phyloP scores from a whole-genome alignment of 2,797 vertebrate genomes.

The Borostomias antarcticus region DNA sequence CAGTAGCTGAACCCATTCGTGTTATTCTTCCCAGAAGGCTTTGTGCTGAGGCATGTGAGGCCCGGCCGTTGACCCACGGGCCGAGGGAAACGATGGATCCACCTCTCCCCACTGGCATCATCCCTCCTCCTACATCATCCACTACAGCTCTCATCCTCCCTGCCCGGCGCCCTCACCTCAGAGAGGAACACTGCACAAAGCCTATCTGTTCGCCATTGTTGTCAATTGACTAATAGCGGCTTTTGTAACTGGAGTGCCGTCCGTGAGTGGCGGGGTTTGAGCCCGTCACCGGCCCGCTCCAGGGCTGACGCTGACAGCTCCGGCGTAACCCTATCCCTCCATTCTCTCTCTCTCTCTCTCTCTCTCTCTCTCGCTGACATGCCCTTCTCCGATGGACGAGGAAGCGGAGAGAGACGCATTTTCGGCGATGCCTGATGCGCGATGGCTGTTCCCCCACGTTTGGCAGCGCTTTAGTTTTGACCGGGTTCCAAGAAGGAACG shows the following conservation, averaged over 20 bases:
- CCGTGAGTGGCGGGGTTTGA: background rate
- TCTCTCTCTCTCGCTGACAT: background rate
- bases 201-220: background rate
- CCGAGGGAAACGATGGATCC: too few species aligned
- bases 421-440: background rate
- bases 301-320: background rate
- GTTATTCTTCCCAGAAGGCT: too few species aligned
- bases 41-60: too few species aligned
- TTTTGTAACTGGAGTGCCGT: constrained; percentile 1
- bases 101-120: too few species aligned
- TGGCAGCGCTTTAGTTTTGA: too few species aligned
- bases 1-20: too few species aligned
- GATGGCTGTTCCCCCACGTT: background rate
- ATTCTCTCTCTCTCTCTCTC: background rate
- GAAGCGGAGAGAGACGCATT: too few species aligned
- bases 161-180: background rate
- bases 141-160: background rate
- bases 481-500: too few species aligned
- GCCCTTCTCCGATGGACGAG: background rate
- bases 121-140: background rate
- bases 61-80: too few species aligned
- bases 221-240: constrained; percentile 16
- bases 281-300: background rate
- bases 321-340: background rate
- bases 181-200: background rate